These are phyloP conservation scores for Presbytis comata DNA, from an alignment of 2,797 vertebrate species.

Conservation along the genomic window DNA sequence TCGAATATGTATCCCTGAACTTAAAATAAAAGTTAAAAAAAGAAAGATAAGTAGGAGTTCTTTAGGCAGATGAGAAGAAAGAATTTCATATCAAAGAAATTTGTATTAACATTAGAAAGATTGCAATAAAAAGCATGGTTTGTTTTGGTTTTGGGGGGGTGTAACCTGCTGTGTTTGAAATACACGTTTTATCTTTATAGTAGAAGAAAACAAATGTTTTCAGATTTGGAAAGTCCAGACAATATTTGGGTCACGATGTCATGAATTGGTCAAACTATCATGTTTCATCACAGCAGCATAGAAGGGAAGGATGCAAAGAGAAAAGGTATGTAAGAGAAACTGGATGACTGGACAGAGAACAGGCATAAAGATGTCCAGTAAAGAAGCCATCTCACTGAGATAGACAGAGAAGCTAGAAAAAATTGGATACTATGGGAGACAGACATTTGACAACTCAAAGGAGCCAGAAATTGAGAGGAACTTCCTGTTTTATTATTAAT, in stretches of 20 bases:
- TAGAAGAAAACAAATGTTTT: neutral
- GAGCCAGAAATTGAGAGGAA: neutral
- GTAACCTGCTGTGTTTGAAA: neutral
- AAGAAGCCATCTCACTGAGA: neutral
- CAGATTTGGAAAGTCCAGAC: neutral
- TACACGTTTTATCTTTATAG: neutral
- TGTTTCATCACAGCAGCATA: neutral
- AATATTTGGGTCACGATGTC: neutral
- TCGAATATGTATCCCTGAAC: neutral
- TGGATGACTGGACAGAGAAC: neutral
- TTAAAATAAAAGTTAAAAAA: neutral
- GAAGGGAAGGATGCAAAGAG: neutral
- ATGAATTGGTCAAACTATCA: neutral
- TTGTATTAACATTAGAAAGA: neutral
- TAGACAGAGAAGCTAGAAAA: neutral
- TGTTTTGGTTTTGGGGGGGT: neutral
- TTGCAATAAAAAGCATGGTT: neutral
- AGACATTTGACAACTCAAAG: neutral
- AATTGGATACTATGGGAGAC: neutral
- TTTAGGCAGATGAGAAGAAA: neutral
- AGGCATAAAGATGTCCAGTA: neutral
- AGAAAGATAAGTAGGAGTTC: neutral
- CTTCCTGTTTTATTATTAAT: neutral
- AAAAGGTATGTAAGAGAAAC: neutral
- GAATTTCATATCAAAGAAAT: neutral